Conservation (phyloP, 2,888 invertebrate genomes). For the Nyleta sp. region DNA sequence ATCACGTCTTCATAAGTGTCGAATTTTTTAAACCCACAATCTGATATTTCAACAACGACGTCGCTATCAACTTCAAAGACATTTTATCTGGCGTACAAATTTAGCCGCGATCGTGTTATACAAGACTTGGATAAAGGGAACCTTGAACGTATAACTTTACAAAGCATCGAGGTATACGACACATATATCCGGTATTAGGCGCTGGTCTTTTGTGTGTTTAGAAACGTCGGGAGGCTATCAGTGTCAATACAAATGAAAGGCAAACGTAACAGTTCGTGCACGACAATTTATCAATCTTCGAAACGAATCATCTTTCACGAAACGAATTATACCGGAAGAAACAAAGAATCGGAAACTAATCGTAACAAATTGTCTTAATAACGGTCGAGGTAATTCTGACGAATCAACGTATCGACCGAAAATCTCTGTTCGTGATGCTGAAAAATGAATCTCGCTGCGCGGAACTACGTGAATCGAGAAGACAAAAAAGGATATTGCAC, state of each 20-base stretch:
- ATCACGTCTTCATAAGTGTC: no score
- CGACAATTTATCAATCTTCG: slow-evolving; percentile 52
- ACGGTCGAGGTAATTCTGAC: slow-evolving; percentile 35
- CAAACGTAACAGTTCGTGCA: slow-evolving; percentile 34
- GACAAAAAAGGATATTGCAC: slow-evolving; percentile 39
- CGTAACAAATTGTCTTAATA: slow-evolving; percentile 33
- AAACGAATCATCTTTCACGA: slow-evolving; percentile 37
- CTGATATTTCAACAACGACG: no score
- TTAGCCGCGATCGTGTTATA: slow-evolving; percentile 31
- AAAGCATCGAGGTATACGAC: slow-evolving; percentile 50
- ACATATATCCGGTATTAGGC: no score
- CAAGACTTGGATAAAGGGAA: slow-evolving; percentile 35
- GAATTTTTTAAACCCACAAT: no score
- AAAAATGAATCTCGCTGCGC: slow-evolving; percentile 37
- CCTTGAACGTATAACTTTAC: slow-evolving; percentile 51
- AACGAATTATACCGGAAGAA: slow-evolving; percentile 2
- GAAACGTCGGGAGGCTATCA: slow-evolving; percentile 48
- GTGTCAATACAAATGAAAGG: slow-evolving; percentile 55
- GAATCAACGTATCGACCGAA: slow-evolving; percentile 25
- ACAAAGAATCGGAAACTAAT: not conserved
- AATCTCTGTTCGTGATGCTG: slow-evolving; percentile 38
- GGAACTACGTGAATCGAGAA: no score
- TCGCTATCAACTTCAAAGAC: slow-evolving; percentile 52
- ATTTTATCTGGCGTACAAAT: slow-evolving; percentile 41
- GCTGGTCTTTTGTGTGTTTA: slow-evolving; percentile 51